Evolutionary conservation across 1,140 invertebrate genomes (phyloP), one percentile per base, ranked within the genome.

Genomic region (Drosophila mayri): DNA sequence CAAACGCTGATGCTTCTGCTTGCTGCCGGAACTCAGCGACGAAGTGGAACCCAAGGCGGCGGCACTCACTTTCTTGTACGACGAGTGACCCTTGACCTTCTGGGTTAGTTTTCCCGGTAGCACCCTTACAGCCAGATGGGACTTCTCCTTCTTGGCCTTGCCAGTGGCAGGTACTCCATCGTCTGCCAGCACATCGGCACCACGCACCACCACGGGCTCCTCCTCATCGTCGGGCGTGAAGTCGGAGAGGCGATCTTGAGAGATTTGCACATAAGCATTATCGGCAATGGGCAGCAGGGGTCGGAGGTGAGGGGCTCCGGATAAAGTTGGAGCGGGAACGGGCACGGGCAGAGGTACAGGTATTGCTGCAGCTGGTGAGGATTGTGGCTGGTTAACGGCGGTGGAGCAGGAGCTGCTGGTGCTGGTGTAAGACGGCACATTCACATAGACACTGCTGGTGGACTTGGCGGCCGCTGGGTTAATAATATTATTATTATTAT

Each of bases 231-330:
- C 86, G 78, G 91, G 87, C 63, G 90, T 84, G 58, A 92, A 92
- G 50, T 92, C 91, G 41, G 91, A 92, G 73, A 85, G 81, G 75
- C 70, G 91, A 79, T 92, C 91, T 88, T 92, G 91, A 22, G 86
- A 82, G 70, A 92, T 91, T 92, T 91, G 91, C 55, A 92, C 82
- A 79, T 90, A 92, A 46, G 81, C 79, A 91, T 92, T 92, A 92
- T 92, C 92, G 59, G 92, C 92, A 50, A 92, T 92, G 35, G 92
- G 78, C 71, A 92, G 79, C 77, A 91, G 18, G 7, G 88, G 78
- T 38, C 79, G 66, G 6, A 88, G 40, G 41, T 80, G 77, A 22
- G 63, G 60, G 32, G 71, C 44, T 18, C 55, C 52, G 5, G 32
- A 37, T 9, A 65, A 58, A n/a, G 44, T 22, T 30, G 78, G 50